A percentile compares a stretch with the other conserved stretches of the same genome.
phyloP scores from a whole-genome alignment of 2,888 invertebrate species.

The Meteorus cinctellus region DNA sequence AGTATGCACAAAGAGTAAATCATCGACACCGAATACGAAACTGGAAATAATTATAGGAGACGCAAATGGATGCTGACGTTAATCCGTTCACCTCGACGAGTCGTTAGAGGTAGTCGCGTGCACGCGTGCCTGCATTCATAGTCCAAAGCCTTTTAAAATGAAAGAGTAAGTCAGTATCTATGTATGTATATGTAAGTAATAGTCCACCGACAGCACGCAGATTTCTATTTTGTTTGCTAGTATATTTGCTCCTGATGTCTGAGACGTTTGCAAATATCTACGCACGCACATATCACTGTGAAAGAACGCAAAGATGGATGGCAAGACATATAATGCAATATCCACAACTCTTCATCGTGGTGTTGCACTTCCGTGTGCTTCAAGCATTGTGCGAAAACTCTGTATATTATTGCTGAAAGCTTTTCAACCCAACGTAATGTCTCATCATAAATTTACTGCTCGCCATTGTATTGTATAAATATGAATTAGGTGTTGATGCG shows the following conservation, averaged over 20 bases:
- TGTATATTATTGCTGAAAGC: constrained; percentile 1
- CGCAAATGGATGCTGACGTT: constrained; percentile 47
- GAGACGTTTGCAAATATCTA: constrained; percentile 32
- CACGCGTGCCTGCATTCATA: constrained; percentile 33
- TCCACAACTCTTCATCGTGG: constrained; percentile 25
- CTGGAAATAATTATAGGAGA: constrained; percentile 43
- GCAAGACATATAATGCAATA: constrained; percentile 16
- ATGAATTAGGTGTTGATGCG: neutral
- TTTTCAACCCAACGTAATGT: neutral
- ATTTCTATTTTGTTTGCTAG: constrained; percentile 42
- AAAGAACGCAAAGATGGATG: constrained; percentile 38
- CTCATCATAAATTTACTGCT: neutral
- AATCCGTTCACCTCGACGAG: constrained; percentile 51
- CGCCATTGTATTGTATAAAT: neutral
- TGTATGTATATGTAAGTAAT: neutral
- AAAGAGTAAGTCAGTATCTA: constrained; percentile 32
- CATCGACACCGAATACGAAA: constrained; percentile 33
- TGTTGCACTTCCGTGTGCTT: constrained; percentile 47
- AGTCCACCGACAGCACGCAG: constrained; percentile 30
- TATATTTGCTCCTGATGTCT: constrained; percentile 46
- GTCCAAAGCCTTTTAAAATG: constrained; percentile 26
- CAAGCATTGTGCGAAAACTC: neutral
- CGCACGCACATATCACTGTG: constrained; percentile 32
- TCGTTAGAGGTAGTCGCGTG: constrained; percentile 43
- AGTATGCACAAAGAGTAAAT: constrained; percentile 24